Evolutionary conservation across 2,888 invertebrate species (phyloP).

Genomic region (Crossocerus cetratus): DNA sequence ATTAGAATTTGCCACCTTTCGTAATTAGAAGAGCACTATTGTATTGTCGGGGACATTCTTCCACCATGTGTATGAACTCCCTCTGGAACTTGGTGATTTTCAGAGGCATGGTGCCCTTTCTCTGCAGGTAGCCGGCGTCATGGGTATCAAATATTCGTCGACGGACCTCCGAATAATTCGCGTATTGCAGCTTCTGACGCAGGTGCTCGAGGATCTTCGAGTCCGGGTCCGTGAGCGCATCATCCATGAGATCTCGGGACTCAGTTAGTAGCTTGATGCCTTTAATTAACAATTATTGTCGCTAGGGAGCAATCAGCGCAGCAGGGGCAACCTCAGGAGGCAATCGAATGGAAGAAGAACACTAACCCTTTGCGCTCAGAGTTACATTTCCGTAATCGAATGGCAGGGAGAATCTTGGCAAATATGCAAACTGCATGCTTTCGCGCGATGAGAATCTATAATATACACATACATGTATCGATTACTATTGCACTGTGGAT

Average conservation of each 20-base stretch:
- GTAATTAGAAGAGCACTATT: constrained; percentile 19
- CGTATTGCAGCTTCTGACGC: constrained; percentile 14
- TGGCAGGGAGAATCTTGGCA: too few relatives aligned
- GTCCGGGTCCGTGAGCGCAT: constrained; percentile 15
- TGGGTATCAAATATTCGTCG: constrained; percentile 22
- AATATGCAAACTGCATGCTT: too few relatives aligned
- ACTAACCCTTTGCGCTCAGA: too few relatives aligned
- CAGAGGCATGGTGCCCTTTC: background rate
- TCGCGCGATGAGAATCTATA: too few relatives aligned
- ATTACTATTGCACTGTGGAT: too few relatives aligned
- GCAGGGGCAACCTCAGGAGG: too few relatives aligned
- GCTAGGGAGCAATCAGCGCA: too few relatives aligned
- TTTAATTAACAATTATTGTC: too few relatives aligned
- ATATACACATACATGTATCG: too few relatives aligned
- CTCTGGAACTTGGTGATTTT: constrained; percentile 9
- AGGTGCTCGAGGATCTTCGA: constrained; percentile 16
- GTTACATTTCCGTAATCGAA: too few relatives aligned
- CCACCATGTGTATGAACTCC: constrained; percentile 22
- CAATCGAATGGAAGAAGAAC: too few relatives aligned
- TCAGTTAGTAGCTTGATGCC: constrained; percentile 8
- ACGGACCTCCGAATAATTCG: constrained; percentile 23
- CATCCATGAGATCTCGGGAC: constrained; percentile 23
- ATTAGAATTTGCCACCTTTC: constrained; percentile 21
- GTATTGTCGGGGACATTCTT: constrained; percentile 37
- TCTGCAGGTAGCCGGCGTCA: constrained; percentile 29